phyloP scores from a whole-genome alignment of 2,888 invertebrate genomes.

The Periphyllus acericola region DNA sequence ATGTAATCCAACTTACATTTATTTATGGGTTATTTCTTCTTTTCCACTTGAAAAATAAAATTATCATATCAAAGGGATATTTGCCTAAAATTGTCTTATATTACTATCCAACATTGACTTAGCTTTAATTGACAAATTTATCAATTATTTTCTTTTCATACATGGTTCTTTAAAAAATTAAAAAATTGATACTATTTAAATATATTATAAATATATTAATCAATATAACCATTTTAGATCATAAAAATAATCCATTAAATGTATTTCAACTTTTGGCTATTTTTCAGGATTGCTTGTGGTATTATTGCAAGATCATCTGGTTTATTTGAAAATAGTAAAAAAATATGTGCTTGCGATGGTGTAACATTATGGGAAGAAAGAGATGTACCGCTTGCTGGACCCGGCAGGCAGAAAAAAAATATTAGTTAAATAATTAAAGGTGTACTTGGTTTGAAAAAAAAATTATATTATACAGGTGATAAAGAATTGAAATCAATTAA shows the following conservation, averaged over 20 bases:
- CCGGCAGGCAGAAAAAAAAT: constrained; percentile 54
- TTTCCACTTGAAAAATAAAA: too few species aligned
- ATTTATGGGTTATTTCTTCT: too few species aligned
- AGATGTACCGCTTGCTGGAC: constrained; percentile 71
- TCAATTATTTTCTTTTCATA: too few species aligned
- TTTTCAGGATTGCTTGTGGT: constrained; percentile 80
- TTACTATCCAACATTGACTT: too few species aligned
- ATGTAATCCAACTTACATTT: too few species aligned
- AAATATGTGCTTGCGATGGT: constrained; percentile 91
- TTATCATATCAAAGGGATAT: too few species aligned
- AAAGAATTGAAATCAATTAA: background rate
- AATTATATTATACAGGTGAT: background rate
- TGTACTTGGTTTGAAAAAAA: background rate
- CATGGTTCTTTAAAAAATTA: too few species aligned
- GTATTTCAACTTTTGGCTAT: background rate
- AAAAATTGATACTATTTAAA: too few species aligned
- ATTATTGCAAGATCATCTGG: constrained; percentile 90
- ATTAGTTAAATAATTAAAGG: constrained; percentile 5
- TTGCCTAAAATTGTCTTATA: too few species aligned
- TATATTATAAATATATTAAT: too few species aligned
- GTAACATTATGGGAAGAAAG: constrained; percentile 89
- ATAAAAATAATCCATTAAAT: background rate
- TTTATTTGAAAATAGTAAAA: constrained; percentile 85
- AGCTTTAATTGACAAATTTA: too few species aligned
- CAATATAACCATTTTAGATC: background rate